Evolutionary conservation across 2,888 invertebrate genomes (phyloP).

Genomic region (Drosophila testacea): DNA sequence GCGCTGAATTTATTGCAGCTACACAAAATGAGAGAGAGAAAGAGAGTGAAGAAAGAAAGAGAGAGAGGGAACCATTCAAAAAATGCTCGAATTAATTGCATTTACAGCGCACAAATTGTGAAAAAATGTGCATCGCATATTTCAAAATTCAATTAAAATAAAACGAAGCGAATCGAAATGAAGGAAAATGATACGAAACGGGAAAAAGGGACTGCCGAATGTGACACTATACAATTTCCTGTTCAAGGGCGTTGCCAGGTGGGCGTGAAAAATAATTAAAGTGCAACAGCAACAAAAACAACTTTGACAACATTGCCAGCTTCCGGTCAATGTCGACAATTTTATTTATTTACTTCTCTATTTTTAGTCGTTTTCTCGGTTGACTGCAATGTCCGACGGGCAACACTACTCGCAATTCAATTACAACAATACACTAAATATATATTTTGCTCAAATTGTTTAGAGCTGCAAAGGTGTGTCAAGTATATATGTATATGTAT

Average conservation of each 20-base stretch:
- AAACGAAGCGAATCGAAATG: conserved; percentile 49
- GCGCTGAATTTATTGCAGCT: conserved; percentile 60
- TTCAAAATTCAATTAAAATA: conserved; percentile 80
- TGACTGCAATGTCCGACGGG: conserved; percentile 51
- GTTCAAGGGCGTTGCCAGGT: conserved; percentile 70
- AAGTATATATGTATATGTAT: background rate
- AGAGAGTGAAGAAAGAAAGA: conserved; percentile 13
- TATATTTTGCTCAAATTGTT: conserved; percentile 24
- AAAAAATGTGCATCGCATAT: conserved; percentile 61
- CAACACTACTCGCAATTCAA: conserved; percentile 57
- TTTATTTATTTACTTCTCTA: conserved; percentile 29
- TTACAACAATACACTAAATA: conserved; percentile 39
- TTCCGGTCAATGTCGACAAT: conserved; percentile 46
- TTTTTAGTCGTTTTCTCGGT: conserved; percentile 20
- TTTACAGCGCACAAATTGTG: conserved; percentile 51
- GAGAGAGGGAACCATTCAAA: conserved; percentile 57
- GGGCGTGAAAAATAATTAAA: conserved; percentile 79
- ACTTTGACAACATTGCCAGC: conserved; percentile 47
- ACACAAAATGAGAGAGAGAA: background rate
- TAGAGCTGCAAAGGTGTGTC: conserved; percentile 17
- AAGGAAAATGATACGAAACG: conserved; percentile 12
- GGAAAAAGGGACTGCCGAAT: conserved; percentile 23
- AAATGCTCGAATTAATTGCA: conserved; percentile 76
- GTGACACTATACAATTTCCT: conserved; percentile 76
- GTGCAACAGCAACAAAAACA: conserved; percentile 49